phyloP scores from a whole-genome alignment of 2,113 vertebrate genomes.

The Periophthalmodon schlosseri region DNA sequence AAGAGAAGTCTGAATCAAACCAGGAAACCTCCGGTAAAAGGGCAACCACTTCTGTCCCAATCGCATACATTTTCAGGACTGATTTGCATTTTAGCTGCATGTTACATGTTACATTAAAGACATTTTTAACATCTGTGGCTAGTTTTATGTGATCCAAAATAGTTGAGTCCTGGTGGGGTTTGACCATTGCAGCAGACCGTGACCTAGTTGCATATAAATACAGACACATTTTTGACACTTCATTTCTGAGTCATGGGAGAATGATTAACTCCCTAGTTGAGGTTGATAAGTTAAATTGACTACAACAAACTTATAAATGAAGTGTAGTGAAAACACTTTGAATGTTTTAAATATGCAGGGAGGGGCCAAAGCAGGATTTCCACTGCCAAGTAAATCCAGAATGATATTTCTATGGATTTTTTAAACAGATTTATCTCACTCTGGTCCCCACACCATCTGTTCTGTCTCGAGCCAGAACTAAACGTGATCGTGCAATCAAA shows the following conservation, averaged over 20 bases:
- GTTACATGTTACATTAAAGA: background rate
- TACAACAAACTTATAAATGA: too few relatives aligned
- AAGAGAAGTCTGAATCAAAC: background rate
- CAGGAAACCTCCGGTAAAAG: background rate
- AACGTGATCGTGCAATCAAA: too few relatives aligned
- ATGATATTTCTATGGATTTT: too few relatives aligned
- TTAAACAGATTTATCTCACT: too few relatives aligned
- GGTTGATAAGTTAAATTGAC: background rate
- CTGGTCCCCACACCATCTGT: too few relatives aligned
- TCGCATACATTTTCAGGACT: background rate
- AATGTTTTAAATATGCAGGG: too few relatives aligned
- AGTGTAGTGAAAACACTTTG: too few relatives aligned
- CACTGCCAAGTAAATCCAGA: too few relatives aligned
- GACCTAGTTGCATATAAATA: conserved; percentile 13
- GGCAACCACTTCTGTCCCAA: background rate
- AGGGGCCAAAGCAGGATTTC: too few relatives aligned
- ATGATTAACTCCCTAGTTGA: conserved; percentile 7
- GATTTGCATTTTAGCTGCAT: background rate
- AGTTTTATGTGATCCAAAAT: background rate
- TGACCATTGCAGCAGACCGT: background rate
- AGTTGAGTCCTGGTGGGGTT: background rate
- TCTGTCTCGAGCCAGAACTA: too few relatives aligned
- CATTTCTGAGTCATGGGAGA: conserved; percentile 23
- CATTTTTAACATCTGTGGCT: background rate
- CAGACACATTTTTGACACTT: conserved; percentile 12